Conservation (phyloP, 2,113 vertebrate genomes). For the Dissostichus mawsoni region DNA sequence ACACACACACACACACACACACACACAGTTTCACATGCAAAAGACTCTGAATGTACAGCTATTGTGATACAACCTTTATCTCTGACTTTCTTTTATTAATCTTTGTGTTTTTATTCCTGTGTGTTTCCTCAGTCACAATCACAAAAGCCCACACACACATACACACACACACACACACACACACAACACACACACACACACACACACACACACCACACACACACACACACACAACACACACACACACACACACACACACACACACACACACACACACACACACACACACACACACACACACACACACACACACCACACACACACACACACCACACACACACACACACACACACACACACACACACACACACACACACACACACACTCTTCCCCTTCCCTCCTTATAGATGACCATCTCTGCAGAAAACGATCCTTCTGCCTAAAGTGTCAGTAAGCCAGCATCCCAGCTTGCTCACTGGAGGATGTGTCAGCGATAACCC, state of each 20-base stretch:
- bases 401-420: slow-evolving; percentile 12
- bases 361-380: slow-evolving; percentile 21
- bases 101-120: neutral
- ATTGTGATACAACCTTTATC: neutral
- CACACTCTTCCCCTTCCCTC: slow-evolving; percentile 8
- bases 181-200: slow-evolving; percentile 22
- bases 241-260: slow-evolving; percentile 24
- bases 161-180: slow-evolving; percentile 27
- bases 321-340: slow-evolving; percentile 16
- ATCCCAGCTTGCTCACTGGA: slow-evolving; percentile 57
- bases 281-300: slow-evolving; percentile 2
- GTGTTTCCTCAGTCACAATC: neutral
- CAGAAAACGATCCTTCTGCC: slow-evolving; percentile 53
- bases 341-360: neutral
- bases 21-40: neutral
- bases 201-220: slow-evolving; percentile 21
- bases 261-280: slow-evolving; percentile 25
- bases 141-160: slow-evolving; percentile 1
- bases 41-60: neutral
- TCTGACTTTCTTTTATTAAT: neutral
- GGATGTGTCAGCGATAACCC: slow-evolving; percentile 75
- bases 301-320: slow-evolving; percentile 1
- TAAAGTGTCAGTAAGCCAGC: slow-evolving; percentile 43
- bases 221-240: slow-evolving; percentile 25
- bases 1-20: slow-evolving; percentile 26